Conservation (phyloP, 92 coral and sea anemone species). For the Blastomussa wellsi region DNA sequence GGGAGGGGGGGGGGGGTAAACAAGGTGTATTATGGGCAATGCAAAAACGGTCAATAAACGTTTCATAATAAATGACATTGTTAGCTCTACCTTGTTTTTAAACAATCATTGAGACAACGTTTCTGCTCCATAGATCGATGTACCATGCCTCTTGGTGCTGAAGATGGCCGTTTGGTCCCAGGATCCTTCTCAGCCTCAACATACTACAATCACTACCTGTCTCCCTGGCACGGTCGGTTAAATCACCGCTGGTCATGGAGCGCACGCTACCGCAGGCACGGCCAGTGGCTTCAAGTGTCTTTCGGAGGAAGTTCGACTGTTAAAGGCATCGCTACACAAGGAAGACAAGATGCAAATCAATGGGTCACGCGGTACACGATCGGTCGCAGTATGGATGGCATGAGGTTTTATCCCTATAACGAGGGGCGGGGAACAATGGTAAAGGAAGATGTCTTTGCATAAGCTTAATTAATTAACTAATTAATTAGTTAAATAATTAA, state of each 20-base stretch:
- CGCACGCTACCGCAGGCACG: constrained; percentile 43
- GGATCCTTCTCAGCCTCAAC: constrained; percentile 63
- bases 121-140: constrained; percentile 59
- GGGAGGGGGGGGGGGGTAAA: no score
- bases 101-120: background rate
- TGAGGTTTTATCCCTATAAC: constrained; percentile 16
- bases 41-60: no score
- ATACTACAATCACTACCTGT: constrained; percentile 49
- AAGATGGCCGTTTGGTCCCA: constrained; percentile 64
- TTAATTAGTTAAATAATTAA: no score
- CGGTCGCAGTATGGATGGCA: constrained; percentile 29
- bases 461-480: no score
- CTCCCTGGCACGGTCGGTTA: constrained; percentile 69
- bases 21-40: no score
- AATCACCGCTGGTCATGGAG: constrained; percentile 65
- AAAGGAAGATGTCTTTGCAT: background rate
- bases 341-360: constrained; percentile 42
- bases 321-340: constrained; percentile 42
- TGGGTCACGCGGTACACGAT: constrained; percentile 41
- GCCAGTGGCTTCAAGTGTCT: constrained; percentile 59
- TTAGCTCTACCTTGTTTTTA: no score
- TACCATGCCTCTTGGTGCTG: constrained; percentile 74
- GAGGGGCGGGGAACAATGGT: constrained; percentile 36
- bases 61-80: no score
- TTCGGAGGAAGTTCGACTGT: constrained; percentile 42